Percentiles rank a stretch among this genome's conserved stretches.
Evolutionary conservation across 1,140 invertebrate genomes (phyloP).

Genomic region (Proales similis): DNA sequence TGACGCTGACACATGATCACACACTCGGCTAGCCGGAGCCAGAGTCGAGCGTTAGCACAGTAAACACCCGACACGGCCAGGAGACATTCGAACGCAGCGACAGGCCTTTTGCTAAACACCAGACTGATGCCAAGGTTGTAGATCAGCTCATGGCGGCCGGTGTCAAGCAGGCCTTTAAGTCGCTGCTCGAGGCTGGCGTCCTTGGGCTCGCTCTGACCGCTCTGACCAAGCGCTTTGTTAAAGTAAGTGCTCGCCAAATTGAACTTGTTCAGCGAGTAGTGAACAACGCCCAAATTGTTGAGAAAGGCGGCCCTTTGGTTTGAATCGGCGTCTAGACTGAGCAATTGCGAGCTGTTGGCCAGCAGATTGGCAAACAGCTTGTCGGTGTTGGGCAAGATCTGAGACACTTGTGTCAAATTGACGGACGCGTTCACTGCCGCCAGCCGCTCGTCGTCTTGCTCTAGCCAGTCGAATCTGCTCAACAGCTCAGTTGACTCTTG

Average conservation of each 20-base stretch:
- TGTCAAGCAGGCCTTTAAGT: constrained; percentile 42
- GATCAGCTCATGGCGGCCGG: constrained; percentile 68
- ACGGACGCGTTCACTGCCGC: neutral
- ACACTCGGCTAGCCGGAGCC: constrained; percentile 85
- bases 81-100: constrained; percentile 80
- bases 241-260: constrained; percentile 18
- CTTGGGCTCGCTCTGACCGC: neutral
- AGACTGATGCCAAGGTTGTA: constrained; percentile 83
- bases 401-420: neutral
- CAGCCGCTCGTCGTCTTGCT: no score
- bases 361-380: constrained; percentile 2
- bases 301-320: constrained; percentile 11
- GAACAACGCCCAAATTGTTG: constrained; percentile 28
- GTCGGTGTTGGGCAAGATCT: neutral
- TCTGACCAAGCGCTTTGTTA: constrained; percentile 10
- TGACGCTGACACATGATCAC: constrained; percentile 50
- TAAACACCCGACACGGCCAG: constrained; percentile 76
- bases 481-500: no score
- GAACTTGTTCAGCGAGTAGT: constrained; percentile 29
- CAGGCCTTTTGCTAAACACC: constrained; percentile 68
- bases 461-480: no score
- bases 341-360: no score
- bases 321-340: no score
- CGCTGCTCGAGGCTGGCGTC: neutral
- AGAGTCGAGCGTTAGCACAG: constrained; percentile 77